phyloP scores from a whole-genome alignment of 1,140 invertebrate species.

The Bombus sylvicola region DNA sequence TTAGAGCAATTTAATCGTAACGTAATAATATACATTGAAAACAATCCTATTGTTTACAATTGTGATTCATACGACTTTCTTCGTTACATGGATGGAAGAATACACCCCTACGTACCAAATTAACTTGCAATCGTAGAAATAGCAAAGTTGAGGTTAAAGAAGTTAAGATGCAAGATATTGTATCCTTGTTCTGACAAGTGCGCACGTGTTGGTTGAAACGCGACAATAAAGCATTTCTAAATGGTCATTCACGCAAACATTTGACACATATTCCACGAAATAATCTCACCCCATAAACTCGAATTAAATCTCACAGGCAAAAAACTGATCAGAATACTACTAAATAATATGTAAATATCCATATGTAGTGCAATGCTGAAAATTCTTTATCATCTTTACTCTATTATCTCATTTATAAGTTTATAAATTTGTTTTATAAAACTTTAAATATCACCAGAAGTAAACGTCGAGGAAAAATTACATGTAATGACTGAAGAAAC shows the following conservation, averaged over 20 bases:
- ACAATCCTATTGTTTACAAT: conserved; percentile 88
- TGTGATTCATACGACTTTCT: conserved; percentile 84
- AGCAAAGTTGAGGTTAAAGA: conserved; percentile 54
- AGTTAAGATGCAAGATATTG: conserved; percentile 58
- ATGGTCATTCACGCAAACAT: conserved; percentile 83
- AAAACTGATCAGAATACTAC: conserved; percentile 75
- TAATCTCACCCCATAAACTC: conserved; percentile 60
- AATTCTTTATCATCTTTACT: conserved; percentile 12
- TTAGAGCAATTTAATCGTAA: conserved; percentile 50
- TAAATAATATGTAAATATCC: conserved; percentile 2
- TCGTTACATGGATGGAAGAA: conserved; percentile 78
- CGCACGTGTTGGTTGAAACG: conserved; percentile 81
- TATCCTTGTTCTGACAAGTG: conserved; percentile 82
- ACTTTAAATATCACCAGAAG: neutral
- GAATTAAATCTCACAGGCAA: conserved; percentile 84
- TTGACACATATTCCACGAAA: conserved; percentile 74
- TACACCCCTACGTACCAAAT: conserved; percentile 58
- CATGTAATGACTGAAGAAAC: conserved; percentile 4
- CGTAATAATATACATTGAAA: conserved; percentile 78
- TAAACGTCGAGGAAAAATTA: neutral
- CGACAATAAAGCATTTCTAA: conserved; percentile 78
- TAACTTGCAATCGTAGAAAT: conserved; percentile 62
- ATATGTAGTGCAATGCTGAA: neutral
- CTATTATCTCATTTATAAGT: neutral
- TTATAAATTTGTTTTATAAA: neutral